phyloP scores from a whole-genome alignment of 2,113 vertebrate species.

The Petroica traversi region DNA sequence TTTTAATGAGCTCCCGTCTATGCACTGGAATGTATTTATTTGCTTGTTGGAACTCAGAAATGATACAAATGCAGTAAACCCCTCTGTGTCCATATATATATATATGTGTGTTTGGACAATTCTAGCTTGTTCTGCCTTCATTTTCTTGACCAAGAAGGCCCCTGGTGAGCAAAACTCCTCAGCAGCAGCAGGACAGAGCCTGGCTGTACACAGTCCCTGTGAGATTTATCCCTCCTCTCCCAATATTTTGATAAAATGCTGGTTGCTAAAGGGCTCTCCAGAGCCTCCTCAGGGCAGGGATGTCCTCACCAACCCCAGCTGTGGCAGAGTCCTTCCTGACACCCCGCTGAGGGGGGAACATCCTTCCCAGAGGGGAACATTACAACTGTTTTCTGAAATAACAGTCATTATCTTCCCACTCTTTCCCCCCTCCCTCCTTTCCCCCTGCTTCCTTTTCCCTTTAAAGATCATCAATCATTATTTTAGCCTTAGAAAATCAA shows the following conservation, averaged over 20 bases:
- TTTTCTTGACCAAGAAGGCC: not conserved
- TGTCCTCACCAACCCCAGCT: not conserved
- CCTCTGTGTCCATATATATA: not conserved
- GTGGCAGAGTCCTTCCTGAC: not conserved
- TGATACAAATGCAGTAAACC: constrained; percentile 48
- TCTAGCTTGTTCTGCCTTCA: constrained; percentile 14
- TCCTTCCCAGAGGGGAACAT: not conserved
- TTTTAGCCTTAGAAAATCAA: constrained; percentile 38
- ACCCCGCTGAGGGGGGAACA: not conserved
- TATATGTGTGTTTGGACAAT: not conserved
- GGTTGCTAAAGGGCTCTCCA: not conserved
- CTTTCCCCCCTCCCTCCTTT: not conserved
- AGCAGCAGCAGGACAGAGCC: not conserved
- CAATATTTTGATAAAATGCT: not conserved
- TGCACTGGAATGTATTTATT: constrained; percentile 34
- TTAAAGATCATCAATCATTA: constrained; percentile 54
- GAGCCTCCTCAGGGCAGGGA: not conserved
- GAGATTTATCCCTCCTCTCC: not conserved
- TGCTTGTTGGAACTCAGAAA: constrained; percentile 56
- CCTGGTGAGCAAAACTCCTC: fast-evolving
- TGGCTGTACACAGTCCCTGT: not conserved
- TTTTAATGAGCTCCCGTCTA: constrained; percentile 29
- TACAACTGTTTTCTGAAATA: constrained; percentile 16
- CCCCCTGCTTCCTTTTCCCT: not conserved
- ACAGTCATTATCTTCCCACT: constrained; percentile 24